These are phyloP conservation scores for Helarctos malayanus DNA, from an alignment of 2,797 vertebrate genomes.

Conservation along the genomic window DNA sequence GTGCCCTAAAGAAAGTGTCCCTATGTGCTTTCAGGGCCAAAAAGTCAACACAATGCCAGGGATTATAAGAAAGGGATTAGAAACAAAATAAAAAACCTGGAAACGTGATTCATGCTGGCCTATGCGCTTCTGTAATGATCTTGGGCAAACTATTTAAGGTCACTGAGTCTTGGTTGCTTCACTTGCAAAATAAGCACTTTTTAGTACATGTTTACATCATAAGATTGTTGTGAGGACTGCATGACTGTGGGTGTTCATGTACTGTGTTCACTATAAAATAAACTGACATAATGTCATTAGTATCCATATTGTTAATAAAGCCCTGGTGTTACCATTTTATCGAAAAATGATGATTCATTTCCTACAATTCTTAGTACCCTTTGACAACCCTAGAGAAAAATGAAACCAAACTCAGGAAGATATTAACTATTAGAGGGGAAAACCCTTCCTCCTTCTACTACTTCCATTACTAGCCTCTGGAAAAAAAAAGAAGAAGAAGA, in stretches of 20 bases:
- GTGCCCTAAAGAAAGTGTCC: neutral
- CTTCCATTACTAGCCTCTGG: neutral
- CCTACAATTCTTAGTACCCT: neutral
- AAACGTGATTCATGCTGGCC: neutral
- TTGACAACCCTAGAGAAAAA: neutral
- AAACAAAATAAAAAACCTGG: neutral
- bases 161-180: neutral
- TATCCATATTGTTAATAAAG: neutral
- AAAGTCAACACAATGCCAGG: neutral
- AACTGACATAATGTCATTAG: neutral
- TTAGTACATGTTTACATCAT: neutral
- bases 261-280: neutral
- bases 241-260: neutral
- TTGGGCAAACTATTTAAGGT: neutral
- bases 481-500: neutral
- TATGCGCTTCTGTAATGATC: neutral
- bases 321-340: neutral
- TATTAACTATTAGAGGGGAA: neutral
- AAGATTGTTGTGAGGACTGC: neutral
- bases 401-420: neutral
- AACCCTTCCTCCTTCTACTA: neutral
- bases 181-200: neutral
- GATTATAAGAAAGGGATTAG: neutral
- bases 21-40: neutral
- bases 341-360: neutral